Conservation (phyloP, 2,888 invertebrate species). For the Reticulitermes lucifugus region DNA sequence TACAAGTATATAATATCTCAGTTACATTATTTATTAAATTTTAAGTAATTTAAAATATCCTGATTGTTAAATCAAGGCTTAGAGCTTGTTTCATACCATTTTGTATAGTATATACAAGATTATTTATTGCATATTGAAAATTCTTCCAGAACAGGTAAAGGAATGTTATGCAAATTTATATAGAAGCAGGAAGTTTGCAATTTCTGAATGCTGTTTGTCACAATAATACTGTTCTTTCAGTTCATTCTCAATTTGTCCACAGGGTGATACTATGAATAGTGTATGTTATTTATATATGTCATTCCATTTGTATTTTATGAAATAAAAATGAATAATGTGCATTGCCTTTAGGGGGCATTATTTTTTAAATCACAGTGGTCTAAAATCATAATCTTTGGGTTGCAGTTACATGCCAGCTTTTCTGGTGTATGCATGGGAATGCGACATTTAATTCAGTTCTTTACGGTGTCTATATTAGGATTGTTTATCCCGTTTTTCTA, state of each 20-base stretch:
- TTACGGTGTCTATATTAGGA: too few species aligned
- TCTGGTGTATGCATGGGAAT: too few species aligned
- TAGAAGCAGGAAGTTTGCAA: background rate
- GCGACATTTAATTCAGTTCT: too few species aligned
- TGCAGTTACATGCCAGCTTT: too few species aligned
- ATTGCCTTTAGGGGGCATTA: background rate
- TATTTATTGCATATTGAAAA: background rate
- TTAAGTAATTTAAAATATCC: slow-evolving; percentile 1
- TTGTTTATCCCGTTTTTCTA: too few species aligned
- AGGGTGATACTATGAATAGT: slow-evolving; percentile 40
- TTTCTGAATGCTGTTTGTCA: slow-evolving; percentile 1
- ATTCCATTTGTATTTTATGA: slow-evolving; percentile 47
- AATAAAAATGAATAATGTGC: slow-evolving; percentile 27
- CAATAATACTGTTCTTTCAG: slow-evolving; percentile 10
- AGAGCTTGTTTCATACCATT: background rate
- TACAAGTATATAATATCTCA: background rate
- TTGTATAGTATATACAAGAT: slow-evolving; percentile 1
- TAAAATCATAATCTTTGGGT: too few species aligned
- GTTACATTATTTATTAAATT: slow-evolving; percentile 6
- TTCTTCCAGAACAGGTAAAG: background rate
- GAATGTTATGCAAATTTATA: slow-evolving; percentile 1
- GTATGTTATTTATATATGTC: slow-evolving; percentile 30
- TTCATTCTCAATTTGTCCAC: slow-evolving; percentile 31
- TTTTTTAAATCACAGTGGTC: background rate
- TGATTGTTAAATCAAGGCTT: background rate